Conservation (phyloP, 2,888 invertebrate genomes). For the Drosophila neonasuta region DNA sequence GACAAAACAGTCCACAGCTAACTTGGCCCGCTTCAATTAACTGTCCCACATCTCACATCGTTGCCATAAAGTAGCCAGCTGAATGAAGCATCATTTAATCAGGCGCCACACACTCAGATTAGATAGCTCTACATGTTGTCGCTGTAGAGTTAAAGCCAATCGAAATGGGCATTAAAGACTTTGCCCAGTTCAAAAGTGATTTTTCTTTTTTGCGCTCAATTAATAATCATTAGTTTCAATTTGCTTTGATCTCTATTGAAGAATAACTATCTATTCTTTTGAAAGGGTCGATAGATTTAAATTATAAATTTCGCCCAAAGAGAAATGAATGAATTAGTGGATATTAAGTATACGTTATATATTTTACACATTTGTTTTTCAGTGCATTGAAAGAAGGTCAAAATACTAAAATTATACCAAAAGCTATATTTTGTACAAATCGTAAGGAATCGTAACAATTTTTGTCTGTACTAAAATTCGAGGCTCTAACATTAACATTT, state of each 20-base stretch:
- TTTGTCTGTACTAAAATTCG: no score
- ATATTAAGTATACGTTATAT: no score
- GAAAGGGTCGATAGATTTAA: no score
- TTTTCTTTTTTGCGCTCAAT: background rate
- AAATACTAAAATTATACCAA: no score
- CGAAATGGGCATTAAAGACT: conserved; percentile 7
- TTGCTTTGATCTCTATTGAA: background rate
- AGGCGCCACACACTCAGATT: conserved; percentile 40
- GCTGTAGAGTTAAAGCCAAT: conserved; percentile 1
- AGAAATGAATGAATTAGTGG: no score
- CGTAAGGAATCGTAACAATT: no score
- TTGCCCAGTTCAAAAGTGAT: conserved; percentile 11
- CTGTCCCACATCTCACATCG: conserved; percentile 45
- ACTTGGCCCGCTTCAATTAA: conserved; percentile 56
- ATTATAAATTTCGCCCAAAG: no score
- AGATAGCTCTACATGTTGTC: conserved; percentile 46
- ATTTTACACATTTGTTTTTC: no score
- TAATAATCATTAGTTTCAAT: background rate
- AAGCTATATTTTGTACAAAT: no score
- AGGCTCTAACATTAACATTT: no score
- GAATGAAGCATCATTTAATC: conserved; percentile 59
- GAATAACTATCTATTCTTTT: no score
- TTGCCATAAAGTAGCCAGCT: conserved; percentile 40
- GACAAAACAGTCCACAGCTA: conserved; percentile 16
- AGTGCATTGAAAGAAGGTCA: no score